These are phyloP conservation scores for Styela clava DNA, from an alignment of 23 tunicate species.

Conservation along the genomic window DNA sequence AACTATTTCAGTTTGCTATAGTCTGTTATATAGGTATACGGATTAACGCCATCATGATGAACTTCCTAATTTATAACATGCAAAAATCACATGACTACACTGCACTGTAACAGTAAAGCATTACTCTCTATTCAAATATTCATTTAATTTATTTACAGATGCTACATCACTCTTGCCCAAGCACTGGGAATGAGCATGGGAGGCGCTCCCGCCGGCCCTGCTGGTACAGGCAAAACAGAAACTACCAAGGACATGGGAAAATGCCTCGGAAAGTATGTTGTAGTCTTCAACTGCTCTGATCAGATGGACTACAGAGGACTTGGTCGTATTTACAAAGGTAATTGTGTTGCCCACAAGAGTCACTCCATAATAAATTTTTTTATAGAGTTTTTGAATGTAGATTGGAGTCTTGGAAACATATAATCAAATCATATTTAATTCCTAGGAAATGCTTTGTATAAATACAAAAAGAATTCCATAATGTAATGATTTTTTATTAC, in stretches of 20 bases:
- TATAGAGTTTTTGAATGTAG: too few species aligned
- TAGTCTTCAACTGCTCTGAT: conserved; percentile 99
- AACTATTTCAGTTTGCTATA: too few species aligned
- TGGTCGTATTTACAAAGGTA: conserved; percentile 99
- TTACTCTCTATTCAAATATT: not conserved
- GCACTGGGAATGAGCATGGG: conserved; percentile 99
- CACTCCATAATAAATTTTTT: too few species aligned
- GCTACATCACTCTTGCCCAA: conserved; percentile 98
- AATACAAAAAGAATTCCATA: too few species aligned
- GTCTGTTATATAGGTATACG: too few species aligned
- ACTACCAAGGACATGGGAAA: conserved; percentile 99
- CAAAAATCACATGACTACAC: too few species aligned
- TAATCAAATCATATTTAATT: not conserved
- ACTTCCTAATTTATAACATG: too few species aligned
- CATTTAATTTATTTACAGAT: conserved; percentile 30
- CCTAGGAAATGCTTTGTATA: too few species aligned
- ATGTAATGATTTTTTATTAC: too few species aligned
- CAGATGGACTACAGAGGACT: conserved; percentile 99
- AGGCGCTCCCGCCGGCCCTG: conserved; percentile 99
- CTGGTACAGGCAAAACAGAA: conserved; percentile 99
- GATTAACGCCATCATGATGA: too few species aligned
- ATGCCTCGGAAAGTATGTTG: conserved; percentile 98
- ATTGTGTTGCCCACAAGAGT: too few species aligned
- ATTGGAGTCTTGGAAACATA: not conserved
- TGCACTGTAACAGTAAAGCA: too few species aligned